phyloP scores from a whole-genome alignment of 2,888 invertebrate species.

The Plebejus anna region DNA sequence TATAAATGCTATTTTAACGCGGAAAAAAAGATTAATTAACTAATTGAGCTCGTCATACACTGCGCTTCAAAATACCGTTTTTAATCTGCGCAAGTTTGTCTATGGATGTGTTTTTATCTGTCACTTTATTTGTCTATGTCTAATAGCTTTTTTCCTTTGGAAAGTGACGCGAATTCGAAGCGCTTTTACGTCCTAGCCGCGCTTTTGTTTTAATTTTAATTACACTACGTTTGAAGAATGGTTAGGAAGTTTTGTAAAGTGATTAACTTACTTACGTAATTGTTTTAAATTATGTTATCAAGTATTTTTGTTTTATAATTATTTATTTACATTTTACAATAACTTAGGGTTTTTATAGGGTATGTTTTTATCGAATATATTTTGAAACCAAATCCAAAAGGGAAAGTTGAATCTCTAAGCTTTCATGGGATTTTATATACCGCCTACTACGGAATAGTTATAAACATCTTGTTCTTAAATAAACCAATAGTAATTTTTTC shows the following conservation, averaged over 20 bases:
- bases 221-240: conserved; percentile 9
- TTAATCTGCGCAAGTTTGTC: conserved; percentile 37
- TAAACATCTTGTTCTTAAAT: too few species aligned
- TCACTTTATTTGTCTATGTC: conserved; percentile 29
- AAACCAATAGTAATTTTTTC: too few species aligned
- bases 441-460: too few species aligned
- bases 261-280: not conserved
- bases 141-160: conserved; percentile 23
- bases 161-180: conserved; percentile 13
- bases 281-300: not conserved
- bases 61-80: conserved; percentile 37
- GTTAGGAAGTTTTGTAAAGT: conserved; percentile 3
- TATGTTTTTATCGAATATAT: too few species aligned
- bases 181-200: conserved; percentile 13
- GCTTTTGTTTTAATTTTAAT: conserved; percentile 17
- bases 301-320: not conserved
- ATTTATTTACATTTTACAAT: not conserved
- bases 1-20: conserved; percentile 79
- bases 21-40: conserved; percentile 80
- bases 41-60: conserved; percentile 67
- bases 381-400: too few species aligned
- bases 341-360: too few species aligned
- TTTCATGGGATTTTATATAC: too few species aligned
- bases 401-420: too few species aligned
- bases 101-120: conserved; percentile 30